Conservation (phyloP, 2,888 invertebrate species). For the Drosophila rellima region DNA sequence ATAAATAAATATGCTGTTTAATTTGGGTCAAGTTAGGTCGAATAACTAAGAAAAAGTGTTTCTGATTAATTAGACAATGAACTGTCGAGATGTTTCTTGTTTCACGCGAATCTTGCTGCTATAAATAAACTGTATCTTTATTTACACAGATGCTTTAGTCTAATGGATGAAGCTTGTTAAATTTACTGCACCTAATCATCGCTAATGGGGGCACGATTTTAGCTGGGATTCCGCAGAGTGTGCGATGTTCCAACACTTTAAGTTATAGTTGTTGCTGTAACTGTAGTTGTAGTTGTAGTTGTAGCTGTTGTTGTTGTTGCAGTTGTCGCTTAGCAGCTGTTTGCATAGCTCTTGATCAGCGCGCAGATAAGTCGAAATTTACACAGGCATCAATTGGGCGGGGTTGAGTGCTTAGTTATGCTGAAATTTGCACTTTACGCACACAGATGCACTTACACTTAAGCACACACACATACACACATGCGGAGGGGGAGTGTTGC, state of each 20-base stretch:
- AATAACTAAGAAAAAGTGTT: not conserved
- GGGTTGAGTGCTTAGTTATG: constrained; percentile 63
- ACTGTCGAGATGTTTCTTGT: not conserved
- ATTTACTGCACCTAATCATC: constrained; percentile 9
- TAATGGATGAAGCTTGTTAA: constrained; percentile 14
- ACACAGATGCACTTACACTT: constrained; percentile 12
- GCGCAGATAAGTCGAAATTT: constrained; percentile 73
- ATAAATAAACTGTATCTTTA: not conserved
- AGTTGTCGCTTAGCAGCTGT: constrained; percentile 51
- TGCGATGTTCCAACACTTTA: constrained; percentile 12
- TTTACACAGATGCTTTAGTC: constrained; percentile 16
- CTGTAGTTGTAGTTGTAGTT: not conserved
- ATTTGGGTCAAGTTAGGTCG: not conserved
- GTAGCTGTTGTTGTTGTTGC: not conserved
- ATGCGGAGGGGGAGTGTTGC: not conserved
- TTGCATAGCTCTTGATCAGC: constrained; percentile 64
- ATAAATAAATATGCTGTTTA: not conserved
- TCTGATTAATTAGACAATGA: not conserved
- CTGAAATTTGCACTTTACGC: constrained; percentile 73
- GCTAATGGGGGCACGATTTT: constrained; percentile 27
- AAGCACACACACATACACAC: constrained; percentile 7
- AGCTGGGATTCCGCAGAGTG: not conserved
- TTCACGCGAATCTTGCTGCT: not conserved
- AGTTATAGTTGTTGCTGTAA: not conserved
- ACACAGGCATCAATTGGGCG: constrained; percentile 53